phyloP scores from a whole-genome alignment of 35 echinoderm and acorn worm species.

The Diadema setosum region DNA sequence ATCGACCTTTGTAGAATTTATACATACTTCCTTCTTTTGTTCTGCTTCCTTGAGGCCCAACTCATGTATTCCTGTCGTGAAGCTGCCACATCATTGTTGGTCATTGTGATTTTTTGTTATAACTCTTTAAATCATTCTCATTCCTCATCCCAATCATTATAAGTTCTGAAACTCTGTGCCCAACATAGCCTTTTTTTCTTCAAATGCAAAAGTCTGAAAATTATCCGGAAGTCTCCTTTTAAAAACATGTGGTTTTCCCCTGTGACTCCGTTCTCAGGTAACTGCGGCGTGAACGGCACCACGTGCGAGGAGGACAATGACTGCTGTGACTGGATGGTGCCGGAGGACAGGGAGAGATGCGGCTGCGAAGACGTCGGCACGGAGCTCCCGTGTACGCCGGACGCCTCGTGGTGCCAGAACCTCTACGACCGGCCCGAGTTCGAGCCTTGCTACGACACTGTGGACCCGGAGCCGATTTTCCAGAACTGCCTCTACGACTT shows the following conservation, averaged over 20 bases:
- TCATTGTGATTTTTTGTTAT: not conserved
- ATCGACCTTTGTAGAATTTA: no score
- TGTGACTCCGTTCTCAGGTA: slow-evolving; percentile 45
- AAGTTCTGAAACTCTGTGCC: no score
- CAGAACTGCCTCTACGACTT: slow-evolving; percentile 43
- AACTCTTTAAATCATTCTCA: not conserved
- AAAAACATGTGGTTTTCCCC: no score
- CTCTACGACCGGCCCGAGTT: slow-evolving; percentile 39
- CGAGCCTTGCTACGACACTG: slow-evolving; percentile 10
- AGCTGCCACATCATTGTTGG: no score
- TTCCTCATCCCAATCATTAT: no score
- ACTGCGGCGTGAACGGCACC: slow-evolving; percentile 54
- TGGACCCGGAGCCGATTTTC: slow-evolving; percentile 25
- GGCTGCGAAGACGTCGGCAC: slow-evolving; percentile 40
- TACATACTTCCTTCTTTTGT: no score
- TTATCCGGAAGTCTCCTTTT: no score
- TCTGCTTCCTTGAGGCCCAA: no score
- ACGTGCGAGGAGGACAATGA: slow-evolving; percentile 53
- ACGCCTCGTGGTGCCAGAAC: slow-evolving; percentile 32
- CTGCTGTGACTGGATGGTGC: slow-evolving; percentile 68
- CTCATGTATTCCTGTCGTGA: no score
- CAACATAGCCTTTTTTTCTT: no score
- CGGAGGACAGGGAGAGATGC: slow-evolving; percentile 26
- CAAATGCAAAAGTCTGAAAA: no score
- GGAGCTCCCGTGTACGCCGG: slow-evolving; percentile 21